These are phyloP conservation scores for Rosalia funebris DNA, from an alignment of 2,888 invertebrate genomes.

Conservation along the genomic window DNA sequence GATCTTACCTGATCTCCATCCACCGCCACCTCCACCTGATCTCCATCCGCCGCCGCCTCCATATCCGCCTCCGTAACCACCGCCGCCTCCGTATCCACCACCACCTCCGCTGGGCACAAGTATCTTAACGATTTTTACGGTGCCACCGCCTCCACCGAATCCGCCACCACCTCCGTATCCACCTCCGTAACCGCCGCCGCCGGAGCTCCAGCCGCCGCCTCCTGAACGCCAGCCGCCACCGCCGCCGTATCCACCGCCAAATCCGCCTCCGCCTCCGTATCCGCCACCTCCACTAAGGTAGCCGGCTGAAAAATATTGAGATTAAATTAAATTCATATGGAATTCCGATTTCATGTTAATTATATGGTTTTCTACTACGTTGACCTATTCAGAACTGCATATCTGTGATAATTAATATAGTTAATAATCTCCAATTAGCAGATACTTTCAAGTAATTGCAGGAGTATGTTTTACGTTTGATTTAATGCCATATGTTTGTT, in stretches of 20 bases:
- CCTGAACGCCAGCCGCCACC: constrained; percentile 39
- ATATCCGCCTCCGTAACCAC: constrained; percentile 35
- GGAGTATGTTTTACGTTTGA: too few relatives aligned
- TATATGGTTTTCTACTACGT: too few relatives aligned
- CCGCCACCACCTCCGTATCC: constrained; percentile 39
- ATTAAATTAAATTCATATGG: too few relatives aligned
- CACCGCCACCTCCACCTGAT: constrained; percentile 34
- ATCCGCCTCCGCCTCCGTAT: constrained; percentile 37
- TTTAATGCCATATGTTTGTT: too few relatives aligned
- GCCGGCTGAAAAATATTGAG: constrained; percentile 45
- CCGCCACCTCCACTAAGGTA: constrained; percentile 51
- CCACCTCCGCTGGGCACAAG: constrained; percentile 52
- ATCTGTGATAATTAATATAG: too few relatives aligned
- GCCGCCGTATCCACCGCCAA: constrained; percentile 46
- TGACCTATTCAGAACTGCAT: too few relatives aligned
- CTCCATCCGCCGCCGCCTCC: constrained; percentile 33
- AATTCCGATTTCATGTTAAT: too few relatives aligned
- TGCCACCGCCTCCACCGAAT: constrained; percentile 43
- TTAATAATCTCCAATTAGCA: too few relatives aligned
- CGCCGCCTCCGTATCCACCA: constrained; percentile 37
- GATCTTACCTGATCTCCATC: constrained; percentile 18
- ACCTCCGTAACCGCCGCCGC: constrained; percentile 38
- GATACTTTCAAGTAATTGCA: too few relatives aligned
- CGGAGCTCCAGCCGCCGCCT: constrained; percentile 32
- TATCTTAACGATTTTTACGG: constrained; percentile 51